These are phyloP conservation scores for Tipula confusa DNA, from an alignment of 2,888 invertebrate genomes.

Conservation along the genomic window DNA sequence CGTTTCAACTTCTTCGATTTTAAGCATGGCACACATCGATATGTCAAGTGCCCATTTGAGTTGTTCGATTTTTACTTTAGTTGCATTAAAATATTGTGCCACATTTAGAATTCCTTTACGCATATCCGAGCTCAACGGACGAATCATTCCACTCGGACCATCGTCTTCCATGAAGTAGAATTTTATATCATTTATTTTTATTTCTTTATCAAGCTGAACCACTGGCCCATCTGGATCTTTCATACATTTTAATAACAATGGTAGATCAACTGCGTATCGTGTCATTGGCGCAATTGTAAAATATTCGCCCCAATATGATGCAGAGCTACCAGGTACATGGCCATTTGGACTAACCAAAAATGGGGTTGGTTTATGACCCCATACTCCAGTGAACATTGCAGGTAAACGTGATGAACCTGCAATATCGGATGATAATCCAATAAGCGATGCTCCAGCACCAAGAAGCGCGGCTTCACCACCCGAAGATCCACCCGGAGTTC, in stretches of 20 bases:
- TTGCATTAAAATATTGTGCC: conserved; percentile 48
- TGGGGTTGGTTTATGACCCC: conserved; percentile 86
- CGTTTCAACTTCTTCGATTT: conserved; percentile 60
- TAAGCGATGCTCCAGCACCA: conserved; percentile 71
- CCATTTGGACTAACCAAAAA: conserved; percentile 62
- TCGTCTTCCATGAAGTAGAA: conserved; percentile 80
- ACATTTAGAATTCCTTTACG: conserved; percentile 48
- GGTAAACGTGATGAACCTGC: conserved; percentile 87
- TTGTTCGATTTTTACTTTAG: conserved; percentile 59
- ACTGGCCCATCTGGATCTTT: conserved; percentile 53
- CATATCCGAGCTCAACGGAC: conserved; percentile 46
- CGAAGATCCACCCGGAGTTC: conserved; percentile 84
- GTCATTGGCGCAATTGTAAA: conserved; percentile 83
- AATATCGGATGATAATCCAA: conserved; percentile 84
- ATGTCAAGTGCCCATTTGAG: conserved; percentile 63
- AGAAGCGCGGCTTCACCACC: conserved; percentile 80
- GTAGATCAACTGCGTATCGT: conserved; percentile 79
- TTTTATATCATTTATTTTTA: conserved; percentile 58
- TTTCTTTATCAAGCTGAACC: conserved; percentile 52
- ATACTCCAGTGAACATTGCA: conserved; percentile 85
- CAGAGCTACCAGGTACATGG: conserved; percentile 61
- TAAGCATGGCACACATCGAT: conserved; percentile 56
- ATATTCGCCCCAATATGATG: conserved; percentile 60
- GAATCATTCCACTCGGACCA: conserved; percentile 59
- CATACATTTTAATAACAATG: conserved; percentile 67